Base-by-base conservation (phyloP, 1,140 invertebrate genomes). In the Drosophila lowei region DNA sequence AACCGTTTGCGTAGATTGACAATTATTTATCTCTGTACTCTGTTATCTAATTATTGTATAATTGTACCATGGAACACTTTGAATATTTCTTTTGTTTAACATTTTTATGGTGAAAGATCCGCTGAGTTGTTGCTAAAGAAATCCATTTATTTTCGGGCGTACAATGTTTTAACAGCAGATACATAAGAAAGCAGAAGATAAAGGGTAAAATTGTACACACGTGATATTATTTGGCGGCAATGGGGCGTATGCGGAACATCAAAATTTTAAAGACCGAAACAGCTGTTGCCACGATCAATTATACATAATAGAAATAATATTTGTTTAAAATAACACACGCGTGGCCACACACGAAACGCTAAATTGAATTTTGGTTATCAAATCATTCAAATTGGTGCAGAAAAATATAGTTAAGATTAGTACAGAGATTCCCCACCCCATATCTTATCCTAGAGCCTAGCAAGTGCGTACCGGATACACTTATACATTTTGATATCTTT, bases 221-320 rank as follows among this genome's bases (percentile, higher is more conserved):
- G 77, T 77, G 80, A 77, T 85, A 63, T 53, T 57, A 28, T 30
- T 48, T 43, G 60, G 54, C 7, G 62, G 50, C 75, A 72, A 68
- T 46, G 48, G 63, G 68, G 59, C 68, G 68, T 77, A 83, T 77
- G 79, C 56, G 63, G 42, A 81, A 83, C 63, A 77, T 67, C 16
- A 60, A 49, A 62, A 55, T 42, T n/a, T n/a, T 60, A 77, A 77
- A 30, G 50, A 15, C 66, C 53, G 38, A 7, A 56, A 67, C 81
- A 85, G 77, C 80, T 86, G 80, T 75, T 80, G 44, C 23, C 46
- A 70, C 56, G 42, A 68, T 72, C 56, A 52, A 68, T 67, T 59
- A 64, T 61, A 62, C 67, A 42, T 50, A 67, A 79, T 68, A 67
- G 44, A 79, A 84, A 68, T 85, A 49, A 57, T 42, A 74, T 75